Conservation (phyloP, 2,113 vertebrate species). For the Pipra filicauda region DNA sequence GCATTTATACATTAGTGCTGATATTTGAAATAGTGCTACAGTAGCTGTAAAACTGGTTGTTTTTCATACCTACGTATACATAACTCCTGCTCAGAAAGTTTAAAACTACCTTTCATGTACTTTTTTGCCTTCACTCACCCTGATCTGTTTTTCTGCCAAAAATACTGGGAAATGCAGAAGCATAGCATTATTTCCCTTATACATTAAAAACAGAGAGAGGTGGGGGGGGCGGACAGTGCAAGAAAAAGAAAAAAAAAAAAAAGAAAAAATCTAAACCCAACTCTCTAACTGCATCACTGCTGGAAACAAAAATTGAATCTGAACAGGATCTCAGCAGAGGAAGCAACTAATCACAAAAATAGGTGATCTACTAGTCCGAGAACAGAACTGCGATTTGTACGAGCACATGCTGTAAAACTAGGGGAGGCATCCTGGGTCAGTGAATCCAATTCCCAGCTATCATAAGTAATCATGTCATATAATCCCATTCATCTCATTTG, state of each 20-base stretch:
- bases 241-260: neutral
- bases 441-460: slow-evolving; percentile 52
- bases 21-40: neutral
- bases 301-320: neutral
- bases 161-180: neutral
- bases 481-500: slow-evolving; percentile 59
- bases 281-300: neutral
- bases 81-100: neutral
- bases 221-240: rapidly evolving
- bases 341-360: neutral
- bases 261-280: neutral
- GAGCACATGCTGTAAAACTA: slow-evolving; percentile 29
- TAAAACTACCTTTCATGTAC: neutral
- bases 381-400: neutral
- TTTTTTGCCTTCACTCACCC: neutral
- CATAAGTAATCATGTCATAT: slow-evolving; percentile 60
- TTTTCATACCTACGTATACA: neutral
- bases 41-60: neutral
- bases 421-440: slow-evolving; percentile 50
- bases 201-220: neutral
- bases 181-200: neutral
- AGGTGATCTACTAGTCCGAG: neutral
- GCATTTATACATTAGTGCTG: neutral
- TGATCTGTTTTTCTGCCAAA: neutral
- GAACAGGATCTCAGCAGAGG: neutral